Conservation (phyloP, 2,888 invertebrate species). For the Parnassius apollo region DNA sequence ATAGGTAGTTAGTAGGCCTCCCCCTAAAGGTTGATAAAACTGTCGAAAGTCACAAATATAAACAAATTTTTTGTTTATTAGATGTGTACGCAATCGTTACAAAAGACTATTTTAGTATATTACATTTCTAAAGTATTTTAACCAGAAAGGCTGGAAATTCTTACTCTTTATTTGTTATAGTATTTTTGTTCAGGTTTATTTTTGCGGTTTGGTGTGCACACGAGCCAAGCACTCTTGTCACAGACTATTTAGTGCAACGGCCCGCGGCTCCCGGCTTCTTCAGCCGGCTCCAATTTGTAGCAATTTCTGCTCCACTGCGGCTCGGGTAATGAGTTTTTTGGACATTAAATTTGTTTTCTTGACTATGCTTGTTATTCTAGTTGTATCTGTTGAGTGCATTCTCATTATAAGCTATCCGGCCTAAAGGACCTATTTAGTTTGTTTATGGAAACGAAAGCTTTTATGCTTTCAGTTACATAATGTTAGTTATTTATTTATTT, state of each 20-base stretch:
- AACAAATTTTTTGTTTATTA: not conserved
- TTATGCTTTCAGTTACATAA: not conserved
- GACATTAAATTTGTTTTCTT: slow-evolving; percentile 38
- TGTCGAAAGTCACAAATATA: too few species aligned
- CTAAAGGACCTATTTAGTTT: slow-evolving; percentile 21
- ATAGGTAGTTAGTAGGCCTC: too few species aligned
- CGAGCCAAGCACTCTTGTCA: slow-evolving; percentile 40
- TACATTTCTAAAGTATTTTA: slow-evolving; percentile 1
- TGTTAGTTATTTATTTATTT: not conserved
- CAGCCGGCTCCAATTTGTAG: slow-evolving; percentile 40
- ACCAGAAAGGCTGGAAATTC: slow-evolving; percentile 13
- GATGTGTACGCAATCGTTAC: not conserved
- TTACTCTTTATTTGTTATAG: slow-evolving; percentile 11
- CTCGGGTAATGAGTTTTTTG: slow-evolving; percentile 44
- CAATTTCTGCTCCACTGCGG: slow-evolving; percentile 37
- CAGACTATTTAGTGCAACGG: slow-evolving; percentile 39
- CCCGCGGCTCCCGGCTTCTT: slow-evolving; percentile 33
- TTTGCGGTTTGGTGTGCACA: slow-evolving; percentile 17
- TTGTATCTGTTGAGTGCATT: slow-evolving; percentile 28
- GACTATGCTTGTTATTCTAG: slow-evolving; percentile 30
- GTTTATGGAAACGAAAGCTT: slow-evolving; percentile 7
- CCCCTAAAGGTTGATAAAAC: too few species aligned
- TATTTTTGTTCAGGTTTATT: slow-evolving; percentile 19
- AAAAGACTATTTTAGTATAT: not conserved
- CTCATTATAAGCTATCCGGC: slow-evolving; percentile 24